Evolutionary conservation across 2,113 vertebrate genomes (phyloP).

Genomic region (Vulpes vulpes): DNA sequence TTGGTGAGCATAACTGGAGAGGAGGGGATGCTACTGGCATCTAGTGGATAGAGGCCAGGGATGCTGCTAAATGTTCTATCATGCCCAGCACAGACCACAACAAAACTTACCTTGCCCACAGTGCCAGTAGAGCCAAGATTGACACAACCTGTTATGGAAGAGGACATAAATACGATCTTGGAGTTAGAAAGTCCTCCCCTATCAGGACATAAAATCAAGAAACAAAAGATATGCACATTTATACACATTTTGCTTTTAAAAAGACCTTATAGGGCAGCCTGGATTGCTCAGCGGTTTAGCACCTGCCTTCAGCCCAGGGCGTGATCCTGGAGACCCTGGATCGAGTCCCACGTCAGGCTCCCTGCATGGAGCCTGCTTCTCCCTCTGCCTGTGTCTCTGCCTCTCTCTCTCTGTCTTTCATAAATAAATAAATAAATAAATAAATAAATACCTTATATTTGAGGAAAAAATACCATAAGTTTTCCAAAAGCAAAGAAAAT

Average conservation of each 20-base stretch:
- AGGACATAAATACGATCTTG: background rate
- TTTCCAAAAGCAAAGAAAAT: constrained; percentile 27
- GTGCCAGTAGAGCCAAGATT: background rate
- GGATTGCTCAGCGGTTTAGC: too few relatives aligned
- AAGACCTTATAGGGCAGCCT: background rate
- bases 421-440: background rate
- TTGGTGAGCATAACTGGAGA: background rate
- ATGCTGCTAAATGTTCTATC: too few relatives aligned
- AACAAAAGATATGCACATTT: background rate
- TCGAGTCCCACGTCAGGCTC: too few relatives aligned
- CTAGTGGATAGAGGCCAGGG: background rate
- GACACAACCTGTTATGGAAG: background rate
- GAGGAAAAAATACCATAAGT: background rate
- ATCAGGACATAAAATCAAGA: background rate
- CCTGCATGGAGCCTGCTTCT: too few relatives aligned
- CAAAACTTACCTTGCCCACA: background rate
- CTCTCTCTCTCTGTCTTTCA: too few relatives aligned
- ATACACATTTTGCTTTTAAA: background rate
- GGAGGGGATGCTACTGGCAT: background rate
- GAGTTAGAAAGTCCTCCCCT: background rate
- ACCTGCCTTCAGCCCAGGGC: too few relatives aligned
- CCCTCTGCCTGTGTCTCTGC: too few relatives aligned
- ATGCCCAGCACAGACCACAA: rapidly evolving
- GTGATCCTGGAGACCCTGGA: too few relatives aligned
- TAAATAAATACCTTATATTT: background rate